Evolutionary conservation across 2,888 invertebrate genomes (phyloP), one percentile per base, ranked within the genome.

Genomic region (Brassicogethes aeneus): DNA sequence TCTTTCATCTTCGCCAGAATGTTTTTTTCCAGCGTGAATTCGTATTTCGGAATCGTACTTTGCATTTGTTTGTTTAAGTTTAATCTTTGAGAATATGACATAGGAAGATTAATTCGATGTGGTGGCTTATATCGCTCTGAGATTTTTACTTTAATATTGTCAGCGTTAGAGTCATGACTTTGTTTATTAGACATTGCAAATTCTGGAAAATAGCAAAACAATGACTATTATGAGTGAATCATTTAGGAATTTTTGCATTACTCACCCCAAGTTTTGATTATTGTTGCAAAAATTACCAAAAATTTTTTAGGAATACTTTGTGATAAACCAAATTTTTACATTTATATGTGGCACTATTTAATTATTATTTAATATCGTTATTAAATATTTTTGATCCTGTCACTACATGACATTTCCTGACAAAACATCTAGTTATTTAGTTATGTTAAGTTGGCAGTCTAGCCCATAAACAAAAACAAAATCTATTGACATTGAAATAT

Each of bases 81-180:
- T 45, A 78, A 54, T 51, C 74, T 68, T 56, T 75, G 75, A 33
- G 71, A 63, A 52, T 75, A 72, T 32, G 72, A 70, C 46, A 73
- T 72, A 32, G 81, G 78, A 46, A 82, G 60, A 51, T 75, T 74
- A 38, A 82, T 74, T 62, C 74, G 79, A 41, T 82, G 80, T 15
- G 89, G 89, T 50, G 87, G 84, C 64, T 87, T 86, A 63, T 85
- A 91, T 57, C 80, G 83, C 68, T 91, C 89, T 36, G 86, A 82
- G 67, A 91, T 88, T 74, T 90, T 90, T 44, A 91, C 89, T 59
- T 85, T 83, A 54, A 91, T 82, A 52, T 82, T 85, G 69, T 90
- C 90, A 80, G 87, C 83, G 60, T 77, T 82, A 60, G 78, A 52
- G 36, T 51, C 51, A 44, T 59, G 54, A 47, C 52, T 50, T 51